These are phyloP conservation scores for Pangasius larnaudii DNA, from an alignment of 2,797 vertebrate species.

Conservation along the genomic window DNA sequence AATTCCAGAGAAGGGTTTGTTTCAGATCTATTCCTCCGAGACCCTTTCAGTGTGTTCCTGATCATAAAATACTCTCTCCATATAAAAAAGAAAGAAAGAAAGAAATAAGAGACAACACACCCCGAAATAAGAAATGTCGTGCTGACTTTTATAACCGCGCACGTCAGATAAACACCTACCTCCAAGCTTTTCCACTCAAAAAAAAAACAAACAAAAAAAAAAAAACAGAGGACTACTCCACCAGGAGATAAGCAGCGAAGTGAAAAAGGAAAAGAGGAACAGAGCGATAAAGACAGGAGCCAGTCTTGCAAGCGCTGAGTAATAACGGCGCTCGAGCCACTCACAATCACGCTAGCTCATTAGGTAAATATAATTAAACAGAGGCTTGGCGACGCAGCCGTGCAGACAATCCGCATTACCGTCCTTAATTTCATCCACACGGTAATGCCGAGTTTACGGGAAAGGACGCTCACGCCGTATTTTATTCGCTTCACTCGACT, in stretches of 20 bases:
- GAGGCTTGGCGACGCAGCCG: conserved; percentile 53
- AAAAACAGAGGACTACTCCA: not conserved
- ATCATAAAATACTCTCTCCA: not conserved
- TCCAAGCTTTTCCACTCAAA: not conserved
- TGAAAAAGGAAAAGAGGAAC: not conserved
- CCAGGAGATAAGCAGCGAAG: not conserved
- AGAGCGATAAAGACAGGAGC: not conserved
- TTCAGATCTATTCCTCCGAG: not conserved
- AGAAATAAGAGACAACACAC: not conserved
- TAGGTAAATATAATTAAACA: conserved; percentile 54
- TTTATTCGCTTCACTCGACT: not conserved
- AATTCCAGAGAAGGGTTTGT: not conserved
- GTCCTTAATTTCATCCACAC: conserved; percentile 52
- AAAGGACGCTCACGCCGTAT: not conserved
- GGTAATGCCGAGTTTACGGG: not conserved
- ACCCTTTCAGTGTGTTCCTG: conserved; percentile 8
- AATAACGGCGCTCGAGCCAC: not conserved
- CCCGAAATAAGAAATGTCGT: not conserved
- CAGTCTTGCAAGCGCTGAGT: not conserved
- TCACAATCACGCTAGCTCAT: not conserved
- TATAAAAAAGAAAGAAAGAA: not conserved
- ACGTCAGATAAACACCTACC: not conserved
- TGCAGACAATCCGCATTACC: conserved; percentile 60
- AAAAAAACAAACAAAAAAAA: not conserved
- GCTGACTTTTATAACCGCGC: not conserved